phyloP scores from a whole-genome alignment of 2,113 vertebrate genomes.

The Notarius quadriscutis region DNA sequence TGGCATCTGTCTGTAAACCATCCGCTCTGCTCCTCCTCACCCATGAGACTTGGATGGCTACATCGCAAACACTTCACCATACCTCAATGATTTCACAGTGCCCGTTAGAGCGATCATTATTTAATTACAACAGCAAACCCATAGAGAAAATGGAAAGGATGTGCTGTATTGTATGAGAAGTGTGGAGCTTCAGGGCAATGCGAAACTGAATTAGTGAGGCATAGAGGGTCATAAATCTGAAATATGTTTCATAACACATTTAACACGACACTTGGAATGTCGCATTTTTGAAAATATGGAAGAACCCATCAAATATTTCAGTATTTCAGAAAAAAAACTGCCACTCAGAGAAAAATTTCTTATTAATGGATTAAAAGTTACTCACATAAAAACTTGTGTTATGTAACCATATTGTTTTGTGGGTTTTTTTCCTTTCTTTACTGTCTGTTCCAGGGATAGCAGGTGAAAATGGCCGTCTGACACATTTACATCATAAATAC shows the following conservation, averaged over 20 bases:
- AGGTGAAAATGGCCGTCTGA: background rate
- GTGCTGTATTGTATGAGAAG: background rate
- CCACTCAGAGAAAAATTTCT: background rate
- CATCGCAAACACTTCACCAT: conserved; percentile 33
- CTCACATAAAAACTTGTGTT: background rate
- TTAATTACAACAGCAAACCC: conserved; percentile 30
- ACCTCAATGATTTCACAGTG: conserved; percentile 32
- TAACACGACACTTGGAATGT: background rate
- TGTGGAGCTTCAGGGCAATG: background rate
- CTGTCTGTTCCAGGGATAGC: background rate
- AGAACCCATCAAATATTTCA: background rate
- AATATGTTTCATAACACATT: background rate
- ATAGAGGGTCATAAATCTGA: conserved; percentile 5
- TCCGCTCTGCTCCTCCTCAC: conserved; percentile 11
- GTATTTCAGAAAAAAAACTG: background rate
- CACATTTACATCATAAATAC: background rate
- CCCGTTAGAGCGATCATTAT: conserved; percentile 30
- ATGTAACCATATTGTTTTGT: background rate
- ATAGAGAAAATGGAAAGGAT: conserved; percentile 13
- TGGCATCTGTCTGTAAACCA: conserved; percentile 22
- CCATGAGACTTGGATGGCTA: conserved; percentile 34
- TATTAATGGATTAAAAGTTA: background rate
- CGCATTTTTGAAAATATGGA: background rate
- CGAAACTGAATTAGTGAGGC: background rate
- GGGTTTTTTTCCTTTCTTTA: background rate